Evolutionary conservation across 2,888 invertebrate species (phyloP), one percentile per base, ranked within the genome.

Genomic region (Andrena bucephala): DNA sequence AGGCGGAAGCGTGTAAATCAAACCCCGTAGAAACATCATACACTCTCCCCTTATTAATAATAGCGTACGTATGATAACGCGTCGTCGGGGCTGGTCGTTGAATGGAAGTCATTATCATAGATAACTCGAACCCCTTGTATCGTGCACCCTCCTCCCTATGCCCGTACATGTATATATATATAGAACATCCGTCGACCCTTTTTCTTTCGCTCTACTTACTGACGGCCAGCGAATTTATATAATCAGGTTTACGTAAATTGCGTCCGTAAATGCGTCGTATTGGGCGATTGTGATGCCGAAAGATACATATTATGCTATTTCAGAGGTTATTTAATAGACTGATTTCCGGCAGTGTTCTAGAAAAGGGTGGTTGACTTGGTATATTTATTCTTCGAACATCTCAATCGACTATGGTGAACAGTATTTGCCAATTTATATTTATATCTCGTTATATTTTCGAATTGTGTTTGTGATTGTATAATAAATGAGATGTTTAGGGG

Each of bases 51-150:
- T 24, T 82, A 82, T 83, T 83, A 83, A 83, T 83, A 83, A 83
- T 66, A 83, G 62, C 48, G 31, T 54, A 48, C 36, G 74, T 68
- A 68, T 74, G 71, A 83, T 74, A 77, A 77, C 70, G 72, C 67
- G 62, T 67, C 48, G 69, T 36, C 63, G 82, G 63, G 27, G 33
- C 50, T 24, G 66, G 27, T 76, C 72, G 62, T 71, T 82, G 72
- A 83, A 83, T 83, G 83, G 69, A 70, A 77, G 65, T 77, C 65
- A 73, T 77, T 83, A 69, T 77, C 77, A 83, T 83, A 77, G 83
- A 83, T 83, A 77, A 76, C 77, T 57, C 52, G 59, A 77, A 48
- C 70, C 76, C 69, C 72, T 13, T 77, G 57, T 50, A 52, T 72
- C 60, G 59, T 68, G 13, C 63, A 20, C 27, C 71, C 42, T 68